These are phyloP conservation scores for Plestiodon gilberti DNA, from an alignment of 2,113 vertebrate genomes.

Conservation along the genomic window DNA sequence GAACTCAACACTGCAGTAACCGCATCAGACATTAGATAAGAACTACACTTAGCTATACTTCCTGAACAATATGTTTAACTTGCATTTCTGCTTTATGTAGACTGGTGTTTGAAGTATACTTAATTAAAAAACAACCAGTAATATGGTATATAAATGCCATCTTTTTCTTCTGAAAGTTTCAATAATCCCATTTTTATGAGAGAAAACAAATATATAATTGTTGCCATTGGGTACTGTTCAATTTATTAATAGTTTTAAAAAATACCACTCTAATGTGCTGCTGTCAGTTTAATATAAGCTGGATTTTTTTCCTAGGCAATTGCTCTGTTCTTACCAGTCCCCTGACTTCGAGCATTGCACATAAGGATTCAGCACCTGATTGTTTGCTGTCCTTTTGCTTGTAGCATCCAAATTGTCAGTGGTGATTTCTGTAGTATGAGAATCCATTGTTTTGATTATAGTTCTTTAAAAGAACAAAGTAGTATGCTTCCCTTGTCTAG, in stretches of 20 bases:
- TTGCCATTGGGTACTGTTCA: not conserved
- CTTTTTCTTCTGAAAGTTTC: not conserved
- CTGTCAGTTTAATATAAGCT: not conserved
- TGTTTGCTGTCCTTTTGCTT: not conserved
- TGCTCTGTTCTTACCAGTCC: not conserved
- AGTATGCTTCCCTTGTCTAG: not conserved
- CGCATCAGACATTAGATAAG: not conserved
- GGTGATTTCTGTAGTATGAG: not conserved
- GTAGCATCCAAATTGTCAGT: not conserved
- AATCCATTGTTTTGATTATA: not conserved
- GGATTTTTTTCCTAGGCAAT: conserved; percentile 10
- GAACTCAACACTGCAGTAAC: not conserved
- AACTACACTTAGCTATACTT: not conserved
- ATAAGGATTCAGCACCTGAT: not conserved
- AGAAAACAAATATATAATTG: not conserved
- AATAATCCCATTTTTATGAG: not conserved
- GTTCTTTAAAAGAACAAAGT: not conserved
- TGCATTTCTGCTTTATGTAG: not conserved
- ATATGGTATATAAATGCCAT: not conserved
- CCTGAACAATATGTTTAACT: not conserved
- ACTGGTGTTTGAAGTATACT: not conserved
- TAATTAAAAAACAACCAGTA: not conserved
- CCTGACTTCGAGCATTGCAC: not conserved
- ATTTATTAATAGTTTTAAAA: not conserved
- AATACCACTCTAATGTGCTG: not conserved